A percentile compares a stretch with the other conserved stretches of the same genome.
Evolutionary conservation across 2,113 vertebrate species (phyloP).

Genomic region (Hiodon alosoides): DNA sequence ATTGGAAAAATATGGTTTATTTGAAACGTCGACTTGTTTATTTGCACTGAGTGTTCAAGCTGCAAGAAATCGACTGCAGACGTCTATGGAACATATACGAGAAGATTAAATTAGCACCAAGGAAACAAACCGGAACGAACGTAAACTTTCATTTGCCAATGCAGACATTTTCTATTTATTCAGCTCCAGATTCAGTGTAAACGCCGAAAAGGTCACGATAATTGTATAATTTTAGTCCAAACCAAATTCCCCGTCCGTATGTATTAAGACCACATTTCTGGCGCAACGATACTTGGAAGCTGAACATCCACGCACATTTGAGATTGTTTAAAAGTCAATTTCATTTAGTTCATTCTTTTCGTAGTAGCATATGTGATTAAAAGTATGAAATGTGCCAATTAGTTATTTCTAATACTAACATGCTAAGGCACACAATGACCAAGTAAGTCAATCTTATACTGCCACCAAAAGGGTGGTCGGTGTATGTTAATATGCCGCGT

Average conservation of each 20-base stretch:
- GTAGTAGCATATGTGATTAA: too few species aligned
- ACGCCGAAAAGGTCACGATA: neutral
- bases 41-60: neutral
- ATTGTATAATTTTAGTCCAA: neutral
- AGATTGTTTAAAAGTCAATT: neutral
- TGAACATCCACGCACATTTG: too few species aligned
- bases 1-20: neutral
- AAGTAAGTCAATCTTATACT: neutral
- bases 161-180: neutral
- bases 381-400: too few species aligned
- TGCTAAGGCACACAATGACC: neutral
- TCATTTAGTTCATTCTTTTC: neutral
- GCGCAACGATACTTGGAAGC: neutral
- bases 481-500: neutral
- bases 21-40: neutral
- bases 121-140: neutral
- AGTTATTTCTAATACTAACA: neutral
- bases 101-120: neutral
- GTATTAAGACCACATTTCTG: neutral
- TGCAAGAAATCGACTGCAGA: neutral
- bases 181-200: constrained; percentile 5
- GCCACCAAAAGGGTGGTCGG: constrained; percentile 9
- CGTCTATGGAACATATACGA: constrained; percentile 8
- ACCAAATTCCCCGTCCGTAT: neutral
- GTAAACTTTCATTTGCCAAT: neutral